Percentiles rank a stretch among this genome's conserved stretches.
These are phyloP conservation scores for Prionace glauca DNA, from an alignment of 2,797 vertebrate genomes.

Conservation along the genomic window DNA sequence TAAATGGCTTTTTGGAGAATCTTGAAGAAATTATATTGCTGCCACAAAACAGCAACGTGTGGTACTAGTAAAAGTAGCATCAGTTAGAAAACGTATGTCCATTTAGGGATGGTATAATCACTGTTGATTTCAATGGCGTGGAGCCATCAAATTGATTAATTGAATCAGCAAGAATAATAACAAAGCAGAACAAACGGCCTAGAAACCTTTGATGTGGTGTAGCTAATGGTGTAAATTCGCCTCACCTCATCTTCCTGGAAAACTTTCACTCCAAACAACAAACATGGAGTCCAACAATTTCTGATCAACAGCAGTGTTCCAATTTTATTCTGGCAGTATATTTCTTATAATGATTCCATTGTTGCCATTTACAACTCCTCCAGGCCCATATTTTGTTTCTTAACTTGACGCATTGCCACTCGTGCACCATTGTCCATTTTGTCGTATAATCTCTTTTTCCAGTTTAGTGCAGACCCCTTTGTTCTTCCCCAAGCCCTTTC, in stretches of 20 bases:
- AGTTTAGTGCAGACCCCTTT: background rate
- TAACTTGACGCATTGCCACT: background rate
- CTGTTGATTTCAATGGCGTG: background rate
- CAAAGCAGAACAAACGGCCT: background rate
- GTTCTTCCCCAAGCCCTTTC: background rate
- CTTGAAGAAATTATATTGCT: background rate
- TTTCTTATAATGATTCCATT: background rate
- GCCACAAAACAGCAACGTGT: background rate
- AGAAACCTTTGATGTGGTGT: background rate
- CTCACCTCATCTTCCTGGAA: background rate
- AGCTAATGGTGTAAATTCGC: background rate
- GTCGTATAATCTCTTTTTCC: background rate
- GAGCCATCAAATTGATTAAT: background rate
- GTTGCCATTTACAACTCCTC: background rate
- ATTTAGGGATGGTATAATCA: background rate
- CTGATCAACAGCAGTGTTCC: background rate
- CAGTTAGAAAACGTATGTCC: background rate
- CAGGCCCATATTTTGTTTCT: background rate
- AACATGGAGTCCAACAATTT: background rate
- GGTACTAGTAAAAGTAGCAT: background rate
- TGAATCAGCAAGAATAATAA: background rate
- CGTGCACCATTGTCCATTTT: background rate
- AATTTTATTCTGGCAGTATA: background rate
- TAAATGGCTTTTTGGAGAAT: background rate
- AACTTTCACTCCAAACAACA: background rate